phyloP scores from a whole-genome alignment of 2,797 vertebrate genomes.

The Sebastes dallii region DNA sequence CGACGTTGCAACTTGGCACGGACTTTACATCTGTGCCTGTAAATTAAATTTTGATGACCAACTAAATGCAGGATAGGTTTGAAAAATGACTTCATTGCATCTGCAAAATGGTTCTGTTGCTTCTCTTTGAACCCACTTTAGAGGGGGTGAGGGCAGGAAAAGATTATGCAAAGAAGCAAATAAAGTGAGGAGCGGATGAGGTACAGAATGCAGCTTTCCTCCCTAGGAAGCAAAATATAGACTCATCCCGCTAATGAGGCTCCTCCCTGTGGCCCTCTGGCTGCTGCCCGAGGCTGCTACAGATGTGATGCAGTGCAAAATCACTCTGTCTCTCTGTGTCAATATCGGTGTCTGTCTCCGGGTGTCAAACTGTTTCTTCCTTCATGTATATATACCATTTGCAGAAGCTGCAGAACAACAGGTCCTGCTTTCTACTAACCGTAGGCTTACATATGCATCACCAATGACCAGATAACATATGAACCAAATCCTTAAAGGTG shows the following conservation, averaged over 20 bases:
- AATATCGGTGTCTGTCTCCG: not conserved
- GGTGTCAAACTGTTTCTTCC: not conserved
- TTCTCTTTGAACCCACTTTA: slow-evolving; percentile 10
- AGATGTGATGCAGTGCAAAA: slow-evolving; percentile 10
- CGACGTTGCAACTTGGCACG: not conserved
- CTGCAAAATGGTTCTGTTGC: not conserved
- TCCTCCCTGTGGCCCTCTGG: slow-evolving; percentile 27
- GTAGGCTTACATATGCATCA: not conserved
- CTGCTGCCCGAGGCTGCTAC: slow-evolving; percentile 14
- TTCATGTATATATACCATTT: not conserved
- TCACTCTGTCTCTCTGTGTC: not conserved
- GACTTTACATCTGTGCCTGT: not conserved
- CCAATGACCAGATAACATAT: not conserved
- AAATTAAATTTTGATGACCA: slow-evolving; percentile 6
- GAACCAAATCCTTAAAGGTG: not conserved
- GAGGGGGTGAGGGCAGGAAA: not conserved
- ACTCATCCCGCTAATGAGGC: slow-evolving; percentile 30
- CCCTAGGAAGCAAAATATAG: slow-evolving; percentile 6
- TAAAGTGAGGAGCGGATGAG: not conserved
- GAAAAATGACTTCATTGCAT: not conserved
- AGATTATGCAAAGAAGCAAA: slow-evolving; percentile 12
- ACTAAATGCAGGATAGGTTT: not conserved
- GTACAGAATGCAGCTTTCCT: not conserved
- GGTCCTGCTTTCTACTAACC: not conserved
- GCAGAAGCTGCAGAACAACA: not conserved